Percentiles rank a stretch among this genome's conserved stretches.
Evolutionary conservation across 2,113 vertebrate genomes (phyloP).

Genomic region (Himantopus leucocephalus): DNA sequence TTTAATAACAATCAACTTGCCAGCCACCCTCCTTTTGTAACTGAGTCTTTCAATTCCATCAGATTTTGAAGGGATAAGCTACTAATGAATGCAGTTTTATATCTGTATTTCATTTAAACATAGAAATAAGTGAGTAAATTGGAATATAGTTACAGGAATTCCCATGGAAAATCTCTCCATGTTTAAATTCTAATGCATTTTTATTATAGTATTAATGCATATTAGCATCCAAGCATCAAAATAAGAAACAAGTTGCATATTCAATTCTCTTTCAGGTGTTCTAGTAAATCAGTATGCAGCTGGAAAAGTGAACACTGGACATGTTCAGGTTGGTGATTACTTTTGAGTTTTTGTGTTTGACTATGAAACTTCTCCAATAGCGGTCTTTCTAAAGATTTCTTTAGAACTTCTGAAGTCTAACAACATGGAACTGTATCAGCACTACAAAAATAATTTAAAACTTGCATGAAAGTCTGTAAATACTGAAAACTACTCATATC

Average conservation of each 20-base stretch:
- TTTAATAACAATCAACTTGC: constrained; percentile 21
- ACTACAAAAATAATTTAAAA: not conserved
- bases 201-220: not conserved
- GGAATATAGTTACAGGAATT: not conserved
- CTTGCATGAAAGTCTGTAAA: not conserved
- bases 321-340: not conserved
- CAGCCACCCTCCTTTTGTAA: not conserved
- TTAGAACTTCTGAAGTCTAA: not conserved
- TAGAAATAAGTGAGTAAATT: constrained; percentile 8
- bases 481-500: not conserved
- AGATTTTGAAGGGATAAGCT: constrained; percentile 36
- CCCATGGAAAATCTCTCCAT: not conserved
- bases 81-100: constrained; percentile 24
- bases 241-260: not conserved
- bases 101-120: constrained; percentile 6
- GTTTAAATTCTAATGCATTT: not conserved
- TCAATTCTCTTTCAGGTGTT: not conserved
- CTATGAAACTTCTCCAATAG: not conserved
- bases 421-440: not conserved
- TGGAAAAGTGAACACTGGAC: not conserved
- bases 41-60: not conserved
- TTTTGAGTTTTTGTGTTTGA: not conserved
- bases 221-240: not conserved
- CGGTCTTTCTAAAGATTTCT: not conserved
- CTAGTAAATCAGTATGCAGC: not conserved